These are phyloP conservation scores for Percina caprodes DNA, from an alignment of 2,113 vertebrate genomes.

Conservation along the genomic window DNA sequence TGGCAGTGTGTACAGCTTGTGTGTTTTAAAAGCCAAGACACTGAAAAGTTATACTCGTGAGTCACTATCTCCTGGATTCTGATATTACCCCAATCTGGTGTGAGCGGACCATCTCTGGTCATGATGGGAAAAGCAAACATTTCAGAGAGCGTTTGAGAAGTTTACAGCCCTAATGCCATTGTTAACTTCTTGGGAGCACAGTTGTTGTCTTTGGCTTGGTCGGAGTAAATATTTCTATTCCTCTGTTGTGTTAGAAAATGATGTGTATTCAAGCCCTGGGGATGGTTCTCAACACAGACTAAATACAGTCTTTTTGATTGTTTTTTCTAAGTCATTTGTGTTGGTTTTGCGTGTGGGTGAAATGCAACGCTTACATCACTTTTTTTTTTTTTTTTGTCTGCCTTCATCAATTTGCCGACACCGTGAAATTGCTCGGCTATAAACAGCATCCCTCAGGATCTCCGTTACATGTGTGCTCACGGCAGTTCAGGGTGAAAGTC, in stretches of 20 bases:
- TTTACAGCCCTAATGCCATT: slow-evolving; percentile 53
- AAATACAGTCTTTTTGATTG: slow-evolving; percentile 63
- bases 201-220: slow-evolving; percentile 68
- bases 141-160: slow-evolving; percentile 39
- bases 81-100: background rate
- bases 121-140: slow-evolving; percentile 53
- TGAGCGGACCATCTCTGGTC: slow-evolving; percentile 12
- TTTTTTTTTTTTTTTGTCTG: slow-evolving; percentile 6
- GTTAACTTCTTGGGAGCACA: slow-evolving; percentile 52
- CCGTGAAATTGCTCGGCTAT: slow-evolving; percentile 59
- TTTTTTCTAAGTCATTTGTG: slow-evolving; percentile 41
- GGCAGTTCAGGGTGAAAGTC: slow-evolving; percentile 4
- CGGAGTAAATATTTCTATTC: slow-evolving; percentile 68
- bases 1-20: background rate
- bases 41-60: background rate
- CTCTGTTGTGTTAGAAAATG: slow-evolving; percentile 70
- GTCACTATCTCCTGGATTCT: slow-evolving; percentile 11
- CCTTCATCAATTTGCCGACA: slow-evolving; percentile 51
- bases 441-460: slow-evolving; percentile 32
- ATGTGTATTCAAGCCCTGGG: slow-evolving; percentile 56
- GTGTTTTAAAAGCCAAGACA: slow-evolving; percentile 17
- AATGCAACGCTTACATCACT: slow-evolving; percentile 29
- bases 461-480: slow-evolving; percentile 29
- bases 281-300: slow-evolving; percentile 57
- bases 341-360: slow-evolving; percentile 33